A percentile compares a stretch with the other conserved stretches of the same genome.
Evolutionary conservation across 2,888 invertebrate species (phyloP).

Genomic region (Drepana falcataria): DNA sequence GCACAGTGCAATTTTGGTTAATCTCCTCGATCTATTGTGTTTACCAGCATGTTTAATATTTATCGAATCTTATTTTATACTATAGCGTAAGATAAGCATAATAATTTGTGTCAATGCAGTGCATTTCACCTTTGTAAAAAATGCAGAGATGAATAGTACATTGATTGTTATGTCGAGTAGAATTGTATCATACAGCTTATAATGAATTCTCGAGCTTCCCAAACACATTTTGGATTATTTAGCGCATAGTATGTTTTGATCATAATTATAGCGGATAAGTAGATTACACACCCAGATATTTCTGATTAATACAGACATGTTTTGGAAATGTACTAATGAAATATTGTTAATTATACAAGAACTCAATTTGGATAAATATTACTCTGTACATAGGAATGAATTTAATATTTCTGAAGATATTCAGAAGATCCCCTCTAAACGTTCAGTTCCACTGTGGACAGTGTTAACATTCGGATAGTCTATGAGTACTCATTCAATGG

Average conservation of each 20-base stretch:
- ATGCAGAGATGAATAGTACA: conserved; percentile 14
- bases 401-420: not conserved
- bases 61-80: not conserved
- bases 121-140: conserved; percentile 12
- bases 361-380: conserved; percentile 28
- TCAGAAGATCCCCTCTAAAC: too few relatives aligned
- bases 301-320: conserved; percentile 20
- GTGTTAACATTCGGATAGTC: conserved; percentile 15
- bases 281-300: conserved; percentile 17
- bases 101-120: conserved; percentile 2
- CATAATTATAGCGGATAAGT: conserved; percentile 22
- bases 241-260: conserved; percentile 34
- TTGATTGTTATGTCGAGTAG: conserved; percentile 12
- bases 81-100: conserved; percentile 2
- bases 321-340: conserved; percentile 9
- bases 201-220: conserved; percentile 24
- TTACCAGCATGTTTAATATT: not conserved
- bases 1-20: conserved; percentile 18
- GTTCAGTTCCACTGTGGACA: not conserved
- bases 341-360: conserved; percentile 7
- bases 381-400: not conserved
- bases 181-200: conserved; percentile 31
- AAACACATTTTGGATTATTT: conserved; percentile 26
- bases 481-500: conserved; percentile 25
- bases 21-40: not conserved